Conservation (phyloP, 2,113 vertebrate genomes). For the Merops nubicus region DNA sequence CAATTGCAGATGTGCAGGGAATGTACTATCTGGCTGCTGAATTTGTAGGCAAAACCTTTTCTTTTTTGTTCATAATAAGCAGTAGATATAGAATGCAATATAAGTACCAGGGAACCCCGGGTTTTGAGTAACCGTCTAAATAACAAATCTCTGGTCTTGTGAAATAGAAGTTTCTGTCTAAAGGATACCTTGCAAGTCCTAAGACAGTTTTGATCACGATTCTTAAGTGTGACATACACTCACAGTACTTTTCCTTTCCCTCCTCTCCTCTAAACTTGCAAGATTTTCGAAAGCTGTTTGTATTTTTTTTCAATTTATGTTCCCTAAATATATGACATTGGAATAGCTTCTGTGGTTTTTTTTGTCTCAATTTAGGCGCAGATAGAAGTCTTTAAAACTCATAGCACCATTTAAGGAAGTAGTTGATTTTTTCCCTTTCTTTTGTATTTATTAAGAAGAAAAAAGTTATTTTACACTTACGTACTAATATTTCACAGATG, state of each 20-base stretch:
- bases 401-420: not conserved
- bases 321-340: not conserved
- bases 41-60: not conserved
- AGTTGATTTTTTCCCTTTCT: not conserved
- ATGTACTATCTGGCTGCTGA: not conserved
- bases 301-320: not conserved
- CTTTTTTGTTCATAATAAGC: not conserved
- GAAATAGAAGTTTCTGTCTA: not conserved
- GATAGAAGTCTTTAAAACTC: not conserved
- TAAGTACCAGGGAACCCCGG: not conserved
- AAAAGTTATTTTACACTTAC: not conserved
- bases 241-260: not conserved
- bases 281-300: not conserved
- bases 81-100: not conserved
- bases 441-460: not conserved
- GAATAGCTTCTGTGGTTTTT: not conserved
- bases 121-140: not conserved
- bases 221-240: not conserved
- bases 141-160: not conserved
- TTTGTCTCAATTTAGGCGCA: not conserved
- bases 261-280: not conserved
- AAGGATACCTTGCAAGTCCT: not conserved
- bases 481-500: not conserved
- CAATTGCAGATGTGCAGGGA: not conserved
- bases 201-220: not conserved